Evolutionary conservation across 1,140 invertebrate species (phyloP).

Genomic region (Drosophila varians): DNA sequence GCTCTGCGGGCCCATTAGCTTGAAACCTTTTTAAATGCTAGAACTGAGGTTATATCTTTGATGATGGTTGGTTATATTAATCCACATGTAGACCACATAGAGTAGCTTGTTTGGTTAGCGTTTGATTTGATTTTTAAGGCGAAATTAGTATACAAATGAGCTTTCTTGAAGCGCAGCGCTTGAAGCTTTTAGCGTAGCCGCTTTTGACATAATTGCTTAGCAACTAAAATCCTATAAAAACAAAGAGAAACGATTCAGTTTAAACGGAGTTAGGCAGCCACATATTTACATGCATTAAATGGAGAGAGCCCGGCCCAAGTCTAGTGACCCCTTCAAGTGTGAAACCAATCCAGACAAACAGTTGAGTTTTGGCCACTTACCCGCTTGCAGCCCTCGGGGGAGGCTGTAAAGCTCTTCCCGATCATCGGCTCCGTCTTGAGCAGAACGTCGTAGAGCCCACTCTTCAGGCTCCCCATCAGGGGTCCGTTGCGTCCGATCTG

Average conservation of each 20-base stretch:
- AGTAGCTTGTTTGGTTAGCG: slow-evolving; percentile 75
- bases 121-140: slow-evolving; percentile 50
- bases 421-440: slow-evolving; percentile 83
- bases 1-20: slow-evolving; percentile 16
- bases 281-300: slow-evolving; percentile 44
- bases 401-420: slow-evolving; percentile 82
- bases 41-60: slow-evolving; percentile 61
- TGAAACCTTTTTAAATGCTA: slow-evolving; percentile 23
- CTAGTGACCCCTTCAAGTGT: background rate
- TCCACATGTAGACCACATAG: slow-evolving; percentile 80
- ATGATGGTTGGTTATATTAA: slow-evolving; percentile 61
- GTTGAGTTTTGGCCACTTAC: slow-evolving; percentile 64
- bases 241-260: slow-evolving; percentile 71
- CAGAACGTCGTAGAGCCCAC: slow-evolving; percentile 81
- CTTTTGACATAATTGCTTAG: slow-evolving; percentile 77
- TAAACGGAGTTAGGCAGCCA: slow-evolving; percentile 60
- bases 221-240: slow-evolving; percentile 84
- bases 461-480: slow-evolving; percentile 84
- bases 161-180: slow-evolving; percentile 72
- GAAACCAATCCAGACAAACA: slow-evolving; percentile 1
- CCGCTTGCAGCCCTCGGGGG: slow-evolving; percentile 83
- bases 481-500: slow-evolving; percentile 89
- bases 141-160: slow-evolving; percentile 82
- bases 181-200: slow-evolving; percentile 70
- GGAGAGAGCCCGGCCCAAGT: slow-evolving; percentile 15